These are phyloP conservation scores for Cherax destructor DNA, from an alignment of 1,140 invertebrate genomes.

Conservation along the genomic window DNA sequence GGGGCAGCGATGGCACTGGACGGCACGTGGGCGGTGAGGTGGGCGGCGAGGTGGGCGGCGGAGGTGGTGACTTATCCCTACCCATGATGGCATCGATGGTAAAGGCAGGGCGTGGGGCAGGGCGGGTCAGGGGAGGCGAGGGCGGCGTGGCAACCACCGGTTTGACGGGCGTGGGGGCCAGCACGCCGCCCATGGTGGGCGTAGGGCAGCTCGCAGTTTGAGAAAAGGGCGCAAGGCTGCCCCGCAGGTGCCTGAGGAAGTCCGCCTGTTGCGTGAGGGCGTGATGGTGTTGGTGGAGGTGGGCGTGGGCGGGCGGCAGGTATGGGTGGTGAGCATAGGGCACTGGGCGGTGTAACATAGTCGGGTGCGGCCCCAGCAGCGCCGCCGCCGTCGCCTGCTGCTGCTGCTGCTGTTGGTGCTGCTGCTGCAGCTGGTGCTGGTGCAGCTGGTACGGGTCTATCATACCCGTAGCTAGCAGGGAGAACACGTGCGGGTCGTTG, in stretches of 20 bases:
- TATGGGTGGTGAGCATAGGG: conserved; percentile 65
- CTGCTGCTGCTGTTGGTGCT: conserved; percentile 32
- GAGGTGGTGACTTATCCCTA: conserved; percentile 55
- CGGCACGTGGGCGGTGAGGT: conserved; percentile 67
- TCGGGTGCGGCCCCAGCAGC: conserved; percentile 43
- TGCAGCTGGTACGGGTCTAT: conserved; percentile 49
- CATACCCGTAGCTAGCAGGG: conserved; percentile 56
- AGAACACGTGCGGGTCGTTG: conserved; percentile 70
- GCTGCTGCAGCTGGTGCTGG: conserved; percentile 57
- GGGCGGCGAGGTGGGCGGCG: conserved; percentile 61
- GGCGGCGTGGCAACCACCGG: conserved; percentile 72
- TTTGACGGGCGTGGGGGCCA: conserved; percentile 75
- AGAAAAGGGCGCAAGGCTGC: background rate
- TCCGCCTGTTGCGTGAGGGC: conserved; percentile 43
- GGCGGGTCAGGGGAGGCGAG: conserved; percentile 73
- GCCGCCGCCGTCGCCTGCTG: conserved; percentile 27
- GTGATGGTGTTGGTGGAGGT: conserved; percentile 66
- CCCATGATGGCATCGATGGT: conserved; percentile 73
- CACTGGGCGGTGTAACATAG: conserved; percentile 51
- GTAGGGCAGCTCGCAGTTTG: conserved; percentile 75
- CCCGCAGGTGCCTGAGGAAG: conserved; percentile 73
- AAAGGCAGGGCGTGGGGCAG: conserved; percentile 64
- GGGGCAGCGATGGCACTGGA: conserved; percentile 26
- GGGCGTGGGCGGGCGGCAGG: conserved; percentile 60
- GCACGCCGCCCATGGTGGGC: conserved; percentile 76